Base-by-base conservation (phyloP, 2,888 invertebrate genomes). In the Nephrotoma flavescens region DNA sequence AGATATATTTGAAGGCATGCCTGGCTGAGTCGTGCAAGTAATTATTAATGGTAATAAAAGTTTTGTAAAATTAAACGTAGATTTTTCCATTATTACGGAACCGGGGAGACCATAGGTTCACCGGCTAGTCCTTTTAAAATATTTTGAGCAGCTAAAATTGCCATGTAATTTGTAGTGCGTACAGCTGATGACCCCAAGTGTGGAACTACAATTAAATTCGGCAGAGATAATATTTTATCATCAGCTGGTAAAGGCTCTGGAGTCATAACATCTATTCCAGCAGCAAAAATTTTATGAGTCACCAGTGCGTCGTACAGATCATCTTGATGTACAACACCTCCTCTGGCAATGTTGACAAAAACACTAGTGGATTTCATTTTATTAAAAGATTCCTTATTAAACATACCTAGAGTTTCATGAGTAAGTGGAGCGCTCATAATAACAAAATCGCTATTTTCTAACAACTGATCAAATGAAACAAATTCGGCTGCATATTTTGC, bases 241-340 rank as follows among this genome's bases (percentile, higher is more conserved):
- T 95, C 94, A 6, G 93, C 91, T 0, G 98, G 96, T 86, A 99
- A 90, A 0, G 98, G 98, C 91, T 99, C 98, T 0, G 98, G 98
- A 0, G 95, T 94, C 89, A 96, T 96, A 3, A 98, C 98, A 90
- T 99, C 98, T 2, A 99, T 92, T 0, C 98, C 98, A 0, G 98
- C 98, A 0, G 96, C 96, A 90, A 95, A 95, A 88, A 98, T 98
- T 88, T 93, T 92, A 0, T 94, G 94, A 57, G 92, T 93, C 89
- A 94, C 94, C 86, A 99, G 92, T 0, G 98, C 98, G 86, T 94
- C 93, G 87, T 96, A 94, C 42, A 99, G 91, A 87, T 96, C 97
- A 0, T 96, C 94, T 89, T 98, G 97, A 88, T 97, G 95, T 0
- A 96, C 93, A n/a, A 96, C 91, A 86, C 92, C 94, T 94, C 94